Base-by-base conservation (phyloP, 1,140 invertebrate species). In the Brachionus rubens region DNA sequence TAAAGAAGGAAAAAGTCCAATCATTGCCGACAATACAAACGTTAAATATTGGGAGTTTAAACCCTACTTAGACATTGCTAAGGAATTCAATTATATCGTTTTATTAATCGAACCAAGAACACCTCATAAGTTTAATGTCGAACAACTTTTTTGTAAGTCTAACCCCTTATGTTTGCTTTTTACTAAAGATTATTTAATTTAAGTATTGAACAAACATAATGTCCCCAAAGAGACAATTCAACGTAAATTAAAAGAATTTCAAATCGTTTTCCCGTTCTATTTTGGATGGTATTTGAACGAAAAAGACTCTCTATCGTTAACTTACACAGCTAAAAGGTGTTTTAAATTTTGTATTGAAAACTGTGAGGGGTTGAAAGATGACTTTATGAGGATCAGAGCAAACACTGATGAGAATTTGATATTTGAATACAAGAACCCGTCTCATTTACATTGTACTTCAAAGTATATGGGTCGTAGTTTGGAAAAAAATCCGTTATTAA, bases 221-320 rank as follows among this genome's bases (percentile, higher is more conserved):
- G 54, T 59, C 7, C 54, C 54, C 26, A 59, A 41, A 59, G 54
- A 59, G 36, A 59, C 30, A 33, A 59, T 59, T n/a, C n/a, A 16
- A 10, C 0, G n/a, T 36, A 59, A 36, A 41, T n/a, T 59, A 5
- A 59, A 59, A 36, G 43, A 48, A 50, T 70, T 46, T 50, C 41
- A 70, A 26, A 26, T 50, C 3, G 10, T 50, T 33, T 24, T 70
- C 9, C 65, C 65, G 28, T 12, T 48, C 33, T 70, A 48, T 47
- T 70, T 70, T 36, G 41, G 12, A 6, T 70, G 65, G 65, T 70
- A 30, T 30, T 19, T 70, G 28, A 70, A 70, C 33, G 76, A 78
- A 21, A 33, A 46, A n/a, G 70, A 79, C 16, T 79, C 80, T 21
- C 28, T 77, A 6, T 26, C 43, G 2, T 43, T 82, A 10, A 56